Conservation (phyloP, 2,113 vertebrate genomes). For the Alaudala cheleensis region DNA sequence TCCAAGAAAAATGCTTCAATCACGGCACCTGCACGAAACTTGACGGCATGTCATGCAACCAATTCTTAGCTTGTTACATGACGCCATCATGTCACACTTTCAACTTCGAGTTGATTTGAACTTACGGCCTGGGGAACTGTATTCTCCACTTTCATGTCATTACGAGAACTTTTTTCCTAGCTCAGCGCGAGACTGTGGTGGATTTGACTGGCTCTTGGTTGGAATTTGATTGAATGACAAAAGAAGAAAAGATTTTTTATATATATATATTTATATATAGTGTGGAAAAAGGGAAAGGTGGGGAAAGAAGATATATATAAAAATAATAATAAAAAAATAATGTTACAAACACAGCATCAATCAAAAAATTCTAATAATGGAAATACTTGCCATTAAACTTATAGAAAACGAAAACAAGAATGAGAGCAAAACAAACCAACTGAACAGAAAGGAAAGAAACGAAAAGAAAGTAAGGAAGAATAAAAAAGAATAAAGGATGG, state of each 20-base stretch:
- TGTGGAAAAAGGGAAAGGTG: constrained; percentile 62
- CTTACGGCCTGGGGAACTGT: constrained; percentile 86
- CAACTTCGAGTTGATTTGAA: constrained; percentile 86
- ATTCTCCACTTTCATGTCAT: constrained; percentile 87
- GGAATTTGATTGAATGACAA: constrained; percentile 89
- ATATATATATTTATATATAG: constrained; percentile 77
- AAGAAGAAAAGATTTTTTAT: constrained; percentile 85
- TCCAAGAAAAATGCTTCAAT: constrained; percentile 87
- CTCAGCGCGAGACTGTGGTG: constrained; percentile 85
- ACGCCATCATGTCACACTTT: constrained; percentile 87
- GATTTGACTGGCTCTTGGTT: constrained; percentile 87
- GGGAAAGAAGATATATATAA: constrained; percentile 59
- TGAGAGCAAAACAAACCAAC: constrained; percentile 23
- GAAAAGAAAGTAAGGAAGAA: not conserved
- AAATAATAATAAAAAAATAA: constrained; percentile 53
- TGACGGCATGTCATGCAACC: constrained; percentile 87
- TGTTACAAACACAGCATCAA: constrained; percentile 77
- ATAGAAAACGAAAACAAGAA: constrained; percentile 36
- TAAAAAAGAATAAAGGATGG: constrained; percentile 38
- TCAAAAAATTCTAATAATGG: constrained; percentile 78
- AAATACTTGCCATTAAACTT: constrained; percentile 72
- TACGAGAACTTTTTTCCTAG: constrained; percentile 87
- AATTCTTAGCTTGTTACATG: constrained; percentile 87
- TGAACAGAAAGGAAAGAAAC: constrained; percentile 14
- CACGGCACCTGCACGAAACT: constrained; percentile 87